Conservation (phyloP, 2,888 invertebrate genomes). For the Seira sanloemensis region DNA sequence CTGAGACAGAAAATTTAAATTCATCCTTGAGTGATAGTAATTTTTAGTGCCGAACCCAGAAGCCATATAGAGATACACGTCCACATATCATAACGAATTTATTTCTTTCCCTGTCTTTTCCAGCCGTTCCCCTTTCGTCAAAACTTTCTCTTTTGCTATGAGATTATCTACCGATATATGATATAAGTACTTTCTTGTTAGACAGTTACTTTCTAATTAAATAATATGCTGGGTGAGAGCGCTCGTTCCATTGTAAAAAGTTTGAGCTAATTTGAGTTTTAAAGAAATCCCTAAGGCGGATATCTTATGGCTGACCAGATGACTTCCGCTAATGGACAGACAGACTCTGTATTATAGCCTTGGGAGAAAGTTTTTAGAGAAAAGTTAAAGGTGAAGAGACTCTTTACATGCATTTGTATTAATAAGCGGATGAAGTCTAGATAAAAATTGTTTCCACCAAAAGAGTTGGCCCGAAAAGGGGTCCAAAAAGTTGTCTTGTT, state of each 20-base stretch:
- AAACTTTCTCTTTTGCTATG: too few relatives aligned
- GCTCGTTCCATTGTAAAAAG: not conserved
- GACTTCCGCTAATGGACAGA: not conserved
- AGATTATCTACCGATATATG: too few relatives aligned
- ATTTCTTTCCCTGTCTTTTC: too few relatives aligned
- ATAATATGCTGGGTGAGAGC: not conserved
- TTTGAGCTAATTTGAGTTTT: not conserved
- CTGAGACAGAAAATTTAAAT: too few relatives aligned
- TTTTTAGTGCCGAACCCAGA: too few relatives aligned
- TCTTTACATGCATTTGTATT: not conserved
- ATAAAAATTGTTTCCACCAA: slow-evolving; percentile 31
- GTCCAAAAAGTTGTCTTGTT: slow-evolving; percentile 31
- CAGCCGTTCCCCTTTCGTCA: too few relatives aligned
- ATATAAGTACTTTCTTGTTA: too few relatives aligned
- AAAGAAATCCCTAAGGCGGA: not conserved
- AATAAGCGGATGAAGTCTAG: slow-evolving; percentile 2
- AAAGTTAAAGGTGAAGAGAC: slow-evolving; percentile 7
- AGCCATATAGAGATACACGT: too few relatives aligned
- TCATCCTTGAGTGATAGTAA: too few relatives aligned
- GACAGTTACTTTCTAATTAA: not conserved
- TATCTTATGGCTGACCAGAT: slow-evolving; percentile 16
- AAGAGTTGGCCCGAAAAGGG: not conserved
- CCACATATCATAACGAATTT: too few relatives aligned
- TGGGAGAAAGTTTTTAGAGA: not conserved
- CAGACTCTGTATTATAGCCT: not conserved